Evolutionary conservation across 1,140 invertebrate species (phyloP), one percentile per base, ranked within the genome.

Genomic region (Pseudomyrmex flavicornis): DNA sequence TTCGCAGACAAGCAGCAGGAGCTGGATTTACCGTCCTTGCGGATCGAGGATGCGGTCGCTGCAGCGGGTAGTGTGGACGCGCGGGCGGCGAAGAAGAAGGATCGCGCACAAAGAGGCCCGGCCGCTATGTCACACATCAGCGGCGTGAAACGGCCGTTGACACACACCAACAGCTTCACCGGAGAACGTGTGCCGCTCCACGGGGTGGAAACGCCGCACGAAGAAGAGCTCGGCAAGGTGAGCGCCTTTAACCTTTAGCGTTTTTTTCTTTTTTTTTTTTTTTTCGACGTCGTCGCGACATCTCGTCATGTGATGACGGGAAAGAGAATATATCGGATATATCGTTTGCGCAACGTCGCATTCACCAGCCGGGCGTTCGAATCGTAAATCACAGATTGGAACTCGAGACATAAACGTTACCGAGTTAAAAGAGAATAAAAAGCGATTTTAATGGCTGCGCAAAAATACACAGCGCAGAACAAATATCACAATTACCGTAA

Each of bases 1-100:
- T 2, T 17, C 68, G 4, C 95, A 99, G 98, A 99, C 94, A 99
- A 99, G 95, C 98, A 99, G 94, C 98, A 99, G 94, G 98, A 99
- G 92, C 95, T 99, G 90, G 98, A 99, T 94, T 93, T 99, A 86
- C 98, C 98, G 48, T 97, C 97, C 22, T 93, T 98, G 86, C 96
- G 97, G 89, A 96, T 97, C 82, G 97, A 98, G 90, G 98, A 97
- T 93, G 95, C 95, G 35, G 93, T 95, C 17, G 95, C 95, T 85
- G 91, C 93, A 26, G 84, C 92, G 26, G 95, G 95, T 59, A 93
- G 94, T 73, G 94, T 93, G 86, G 93, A 94, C 20, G 88, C 89
- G 12, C 89, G 93, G 65, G 93, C 93, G 44, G 93, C 93, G 8
- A 96, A 96, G 92, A 95, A 95, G 90, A 96, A 97, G 90, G 97